phyloP scores from a whole-genome alignment of 2,888 invertebrate species.

The Eristalis tenax region DNA sequence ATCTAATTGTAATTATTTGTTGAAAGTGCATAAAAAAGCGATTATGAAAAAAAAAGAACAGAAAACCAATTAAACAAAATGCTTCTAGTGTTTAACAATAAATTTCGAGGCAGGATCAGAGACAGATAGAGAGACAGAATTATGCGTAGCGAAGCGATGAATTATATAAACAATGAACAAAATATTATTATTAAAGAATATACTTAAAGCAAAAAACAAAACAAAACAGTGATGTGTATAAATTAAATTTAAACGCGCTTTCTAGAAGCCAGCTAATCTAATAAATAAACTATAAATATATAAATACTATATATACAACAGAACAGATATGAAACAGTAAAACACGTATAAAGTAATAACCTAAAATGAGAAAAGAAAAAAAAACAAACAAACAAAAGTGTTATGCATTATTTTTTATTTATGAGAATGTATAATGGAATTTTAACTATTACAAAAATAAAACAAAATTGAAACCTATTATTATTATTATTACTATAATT shows the following conservation, averaged over 20 bases:
- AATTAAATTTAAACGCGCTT: constrained; percentile 69
- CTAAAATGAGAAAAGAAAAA: constrained; percentile 28
- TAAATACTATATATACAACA: constrained; percentile 61
- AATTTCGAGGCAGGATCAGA: constrained; percentile 8
- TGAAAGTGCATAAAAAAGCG: constrained; percentile 63
- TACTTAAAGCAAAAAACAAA: constrained; percentile 54
- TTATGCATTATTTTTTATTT: constrained; percentile 70
- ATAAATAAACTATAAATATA: constrained; percentile 60
- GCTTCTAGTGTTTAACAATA: constrained; percentile 62
- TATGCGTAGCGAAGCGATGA: constrained; percentile 34
- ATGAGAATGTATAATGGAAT: constrained; percentile 66
- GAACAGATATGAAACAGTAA: constrained; percentile 48
- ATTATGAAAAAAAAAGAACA: constrained; percentile 26
- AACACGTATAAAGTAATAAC: constrained; percentile 55
- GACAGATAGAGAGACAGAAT: constrained; percentile 19
- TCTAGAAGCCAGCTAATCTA: constrained; percentile 70
- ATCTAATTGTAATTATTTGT: constrained; percentile 55
- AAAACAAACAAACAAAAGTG: constrained; percentile 38
- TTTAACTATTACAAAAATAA: constrained; percentile 63
- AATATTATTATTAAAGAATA: constrained; percentile 64
- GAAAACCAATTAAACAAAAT: constrained; percentile 27
- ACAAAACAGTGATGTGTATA: constrained; percentile 64
- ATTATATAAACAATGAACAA: constrained; percentile 72
- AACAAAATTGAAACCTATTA: constrained; percentile 64
- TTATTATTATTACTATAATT: constrained; percentile 64